Percentiles rank a stretch among this genome's conserved stretches.
phyloP scores from a whole-genome alignment of 2,797 vertebrate species.

The Darevskia nairensis region DNA sequence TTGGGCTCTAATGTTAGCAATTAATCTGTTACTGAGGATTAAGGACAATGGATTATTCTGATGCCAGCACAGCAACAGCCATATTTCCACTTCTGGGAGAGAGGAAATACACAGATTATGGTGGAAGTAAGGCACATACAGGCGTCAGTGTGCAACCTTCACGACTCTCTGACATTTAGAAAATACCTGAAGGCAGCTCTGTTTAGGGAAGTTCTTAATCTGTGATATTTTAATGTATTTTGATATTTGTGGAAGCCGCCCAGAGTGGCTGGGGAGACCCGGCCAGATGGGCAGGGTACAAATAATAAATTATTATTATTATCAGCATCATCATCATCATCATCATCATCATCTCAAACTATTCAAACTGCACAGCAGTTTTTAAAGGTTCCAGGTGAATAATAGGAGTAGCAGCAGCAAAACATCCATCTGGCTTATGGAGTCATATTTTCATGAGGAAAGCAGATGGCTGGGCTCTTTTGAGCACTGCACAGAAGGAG shows the following conservation, averaged over 20 bases:
- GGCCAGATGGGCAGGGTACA: no score
- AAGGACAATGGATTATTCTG: constrained; percentile 31
- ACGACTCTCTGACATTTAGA: not conserved
- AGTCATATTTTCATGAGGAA: not conserved
- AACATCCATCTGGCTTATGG: not conserved
- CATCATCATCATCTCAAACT: no score
- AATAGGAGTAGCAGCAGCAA: not conserved
- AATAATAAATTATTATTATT: no score
- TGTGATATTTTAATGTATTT: no score
- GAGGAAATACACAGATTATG: not conserved
- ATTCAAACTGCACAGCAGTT: not conserved
- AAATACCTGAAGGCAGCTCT: no score
- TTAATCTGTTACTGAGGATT: constrained; percentile 43
- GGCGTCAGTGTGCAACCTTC: not conserved
- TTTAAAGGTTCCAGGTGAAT: not conserved
- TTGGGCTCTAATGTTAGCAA: constrained; percentile 3
- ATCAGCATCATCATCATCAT: no score
- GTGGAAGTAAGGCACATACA: not conserved
- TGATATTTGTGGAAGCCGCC: no score
- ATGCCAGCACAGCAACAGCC: constrained; percentile 8
- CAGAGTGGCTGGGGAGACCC: no score
- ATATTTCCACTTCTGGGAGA: constrained; percentile 9
- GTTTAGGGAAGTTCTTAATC: no score
- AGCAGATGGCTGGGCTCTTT: not conserved
- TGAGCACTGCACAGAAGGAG: no score